Evolutionary conservation across 2,113 vertebrate genomes (phyloP).

Genomic region (Peromyscus leucopus): DNA sequence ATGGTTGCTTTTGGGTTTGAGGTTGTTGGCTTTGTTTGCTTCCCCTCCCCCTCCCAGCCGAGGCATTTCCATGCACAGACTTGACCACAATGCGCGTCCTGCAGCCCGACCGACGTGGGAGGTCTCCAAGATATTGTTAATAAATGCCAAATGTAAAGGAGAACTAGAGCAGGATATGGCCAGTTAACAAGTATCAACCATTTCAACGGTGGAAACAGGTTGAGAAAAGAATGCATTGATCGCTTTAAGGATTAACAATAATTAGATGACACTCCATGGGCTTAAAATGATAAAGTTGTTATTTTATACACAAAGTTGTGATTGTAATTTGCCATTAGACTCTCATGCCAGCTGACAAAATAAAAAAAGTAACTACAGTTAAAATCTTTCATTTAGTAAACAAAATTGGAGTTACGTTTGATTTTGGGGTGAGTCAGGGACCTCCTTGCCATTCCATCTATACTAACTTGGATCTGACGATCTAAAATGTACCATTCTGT

Average conservation of each 20-base stretch:
- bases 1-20: constrained; percentile 53
- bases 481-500: background rate
- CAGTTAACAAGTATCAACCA: constrained; percentile 65
- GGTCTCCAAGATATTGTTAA: constrained; percentile 77
- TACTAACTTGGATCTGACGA: background rate
- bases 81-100: constrained; percentile 80
- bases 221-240: constrained; percentile 64
- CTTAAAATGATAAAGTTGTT: constrained; percentile 74
- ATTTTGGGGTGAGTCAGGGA: constrained; percentile 50
- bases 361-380: constrained; percentile 60
- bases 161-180: constrained; percentile 36
- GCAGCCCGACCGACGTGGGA: constrained; percentile 60
- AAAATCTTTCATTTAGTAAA: constrained; percentile 41
- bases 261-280: constrained; percentile 45
- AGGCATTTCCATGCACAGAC: constrained; percentile 84
- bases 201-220: constrained; percentile 72
- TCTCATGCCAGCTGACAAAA: constrained; percentile 67
- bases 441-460: background rate
- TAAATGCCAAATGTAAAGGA: constrained; percentile 71
- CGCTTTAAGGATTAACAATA: constrained; percentile 75
- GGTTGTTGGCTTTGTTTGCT: constrained; percentile 74
- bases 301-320: constrained; percentile 67
- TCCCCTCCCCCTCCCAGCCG: background rate
- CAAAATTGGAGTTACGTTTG: constrained; percentile 11
- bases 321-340: constrained; percentile 69